Evolutionary conservation across 2,113 vertebrate genomes (phyloP).

Genomic region (Pleuronectes platessa): DNA sequence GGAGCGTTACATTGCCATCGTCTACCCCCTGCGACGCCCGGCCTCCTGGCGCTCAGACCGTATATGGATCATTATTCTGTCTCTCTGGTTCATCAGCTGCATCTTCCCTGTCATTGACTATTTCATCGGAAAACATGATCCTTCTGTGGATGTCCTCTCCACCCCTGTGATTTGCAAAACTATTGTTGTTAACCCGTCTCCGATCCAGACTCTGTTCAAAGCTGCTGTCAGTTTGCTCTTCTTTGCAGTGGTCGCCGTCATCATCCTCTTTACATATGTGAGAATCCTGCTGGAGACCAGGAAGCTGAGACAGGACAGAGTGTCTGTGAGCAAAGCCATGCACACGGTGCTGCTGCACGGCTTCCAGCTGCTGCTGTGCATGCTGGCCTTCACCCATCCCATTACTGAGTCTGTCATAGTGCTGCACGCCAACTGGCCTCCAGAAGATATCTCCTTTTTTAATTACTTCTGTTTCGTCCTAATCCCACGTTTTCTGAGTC

Average conservation of each 20-base stretch:
- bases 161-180: conserved; percentile 59
- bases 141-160: conserved; percentile 28
- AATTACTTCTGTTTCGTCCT: conserved; percentile 78
- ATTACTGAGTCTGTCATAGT: conserved; percentile 63
- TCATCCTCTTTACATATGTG: conserved; percentile 81
- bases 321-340: conserved; percentile 75
- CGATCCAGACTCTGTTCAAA: conserved; percentile 66
- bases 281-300: conserved; percentile 78
- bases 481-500: conserved; percentile 67
- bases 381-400: conserved; percentile 74
- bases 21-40: conserved; percentile 75
- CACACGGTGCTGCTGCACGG: conserved; percentile 81
- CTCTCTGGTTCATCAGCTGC: conserved; percentile 71
- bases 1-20: conserved; percentile 83
- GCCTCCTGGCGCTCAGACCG: conserved; percentile 72
- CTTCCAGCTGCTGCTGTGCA: conserved; percentile 78
- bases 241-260: conserved; percentile 68
- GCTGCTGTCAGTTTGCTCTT: conserved; percentile 59
- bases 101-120: conserved; percentile 46
- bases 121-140: conserved; percentile 26
- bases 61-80: conserved; percentile 76
- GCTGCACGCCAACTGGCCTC: conserved; percentile 25
- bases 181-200: conserved; percentile 25
- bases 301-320: conserved; percentile 70
- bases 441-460: conserved; percentile 67